Evolutionary conservation across 2,888 invertebrate species (phyloP).

Genomic region (Margaritifera margaritifera): DNA sequence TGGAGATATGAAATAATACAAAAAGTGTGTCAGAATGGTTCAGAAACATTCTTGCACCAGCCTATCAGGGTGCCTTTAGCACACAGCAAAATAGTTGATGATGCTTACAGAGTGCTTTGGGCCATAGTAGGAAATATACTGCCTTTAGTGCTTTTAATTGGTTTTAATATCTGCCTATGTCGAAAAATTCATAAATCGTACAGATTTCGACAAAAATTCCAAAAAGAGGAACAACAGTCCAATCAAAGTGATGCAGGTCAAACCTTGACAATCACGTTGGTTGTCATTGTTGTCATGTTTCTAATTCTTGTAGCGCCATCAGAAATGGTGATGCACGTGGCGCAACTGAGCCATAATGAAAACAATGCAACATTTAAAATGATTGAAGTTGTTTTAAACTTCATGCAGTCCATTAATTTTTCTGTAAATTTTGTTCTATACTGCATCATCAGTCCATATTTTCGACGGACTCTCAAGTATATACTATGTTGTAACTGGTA

Average conservation of each 20-base stretch:
- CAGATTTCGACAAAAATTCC: constrained; percentile 56
- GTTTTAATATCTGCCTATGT: constrained; percentile 66
- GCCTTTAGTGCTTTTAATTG: constrained; percentile 61
- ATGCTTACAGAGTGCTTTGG: constrained; percentile 60
- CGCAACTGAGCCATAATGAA: constrained; percentile 48
- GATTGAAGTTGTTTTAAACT: constrained; percentile 77
- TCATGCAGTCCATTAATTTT: constrained; percentile 84
- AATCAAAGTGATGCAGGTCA: constrained; percentile 56
- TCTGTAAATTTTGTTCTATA: constrained; percentile 87
- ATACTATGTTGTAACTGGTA: constrained; percentile 55
- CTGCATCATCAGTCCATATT: constrained; percentile 85
- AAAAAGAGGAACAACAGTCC: constrained; percentile 30
- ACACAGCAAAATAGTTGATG: constrained; percentile 46
- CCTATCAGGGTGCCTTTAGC: constrained; percentile 46
- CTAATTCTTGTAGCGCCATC: constrained; percentile 68
- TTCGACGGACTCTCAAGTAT: constrained; percentile 78
- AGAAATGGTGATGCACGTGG: constrained; percentile 62
- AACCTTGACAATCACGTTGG: constrained; percentile 65
- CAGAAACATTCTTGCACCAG: constrained; percentile 24
- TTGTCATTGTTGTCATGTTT: constrained; percentile 69
- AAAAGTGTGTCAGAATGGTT: constrained; percentile 31
- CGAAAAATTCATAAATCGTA: constrained; percentile 64
- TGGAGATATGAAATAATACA: constrained; percentile 57
- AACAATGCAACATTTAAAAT: constrained; percentile 58
- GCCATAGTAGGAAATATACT: constrained; percentile 63